Evolutionary conservation across 2,797 vertebrate genomes (phyloP), one percentile per base, ranked within the genome.

Genomic region (Mormyrus hasselquistii): DNA sequence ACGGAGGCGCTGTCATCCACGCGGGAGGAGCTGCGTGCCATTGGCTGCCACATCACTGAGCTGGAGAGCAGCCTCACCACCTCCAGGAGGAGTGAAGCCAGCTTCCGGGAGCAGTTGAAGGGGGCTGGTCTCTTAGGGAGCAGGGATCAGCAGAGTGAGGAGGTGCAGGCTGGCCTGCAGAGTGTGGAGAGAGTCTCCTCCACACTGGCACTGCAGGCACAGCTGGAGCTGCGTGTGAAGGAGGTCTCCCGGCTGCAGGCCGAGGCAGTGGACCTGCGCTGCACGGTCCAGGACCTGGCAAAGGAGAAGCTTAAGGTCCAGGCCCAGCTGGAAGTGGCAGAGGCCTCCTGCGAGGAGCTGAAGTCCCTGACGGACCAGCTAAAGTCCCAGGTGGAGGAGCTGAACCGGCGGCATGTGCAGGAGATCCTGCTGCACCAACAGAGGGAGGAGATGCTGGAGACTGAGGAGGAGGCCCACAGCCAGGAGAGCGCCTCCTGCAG

Each of bases 331-430:
- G 93, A 95, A 25, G 92, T 97, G 88, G 91, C 95, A 0, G 95
- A 96, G 91, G 89, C 92, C 12, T 93, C 95, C 52, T 92, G 96
- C 88, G 93, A 94, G 38, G 97, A 99, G 90, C 96, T 98, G 47
- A 94, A 94, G 55, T 86, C 10, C 0, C 93, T 97, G 49, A 93
- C 95, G 0, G 96, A 97, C 90, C 95, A 96, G 79, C 94, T 96
- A 0, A 96, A 96, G 90, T 95, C 93, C 76, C 97, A 98, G 90
- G 96, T 93, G 0, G 97, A 98, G 91, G 95, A 95, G 87, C 95
- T 98, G 14, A 98, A 97, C 93, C 95, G 96, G 84, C 94, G 91
- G 38, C 97, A 98, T 0, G 93, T 98, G 10, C 95, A 97, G 19
- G 97, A 99, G 90, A 95, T 98, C 7, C 90, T 97, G 25, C 94